phyloP scores from a whole-genome alignment of 2,113 vertebrate genomes.

The Serilophus lunatus region DNA sequence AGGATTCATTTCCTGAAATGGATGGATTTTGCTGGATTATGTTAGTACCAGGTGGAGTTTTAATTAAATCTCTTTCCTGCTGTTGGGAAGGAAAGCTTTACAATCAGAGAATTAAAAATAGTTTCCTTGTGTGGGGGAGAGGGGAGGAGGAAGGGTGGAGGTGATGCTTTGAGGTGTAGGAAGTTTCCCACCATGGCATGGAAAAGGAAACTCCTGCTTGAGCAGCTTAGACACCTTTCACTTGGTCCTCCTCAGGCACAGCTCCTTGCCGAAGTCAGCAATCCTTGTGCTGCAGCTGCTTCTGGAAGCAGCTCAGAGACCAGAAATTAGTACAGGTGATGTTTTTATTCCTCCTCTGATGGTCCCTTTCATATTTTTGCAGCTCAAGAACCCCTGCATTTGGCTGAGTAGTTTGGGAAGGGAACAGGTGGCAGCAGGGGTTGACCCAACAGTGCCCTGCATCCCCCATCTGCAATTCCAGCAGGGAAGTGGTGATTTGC shows the following conservation, averaged over 20 bases:
- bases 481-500: neutral
- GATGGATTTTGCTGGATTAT: conserved; percentile 35
- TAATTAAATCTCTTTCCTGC: conserved; percentile 27
- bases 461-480: neutral
- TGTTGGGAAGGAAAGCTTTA: neutral
- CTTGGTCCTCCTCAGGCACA: neutral
- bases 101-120: neutral
- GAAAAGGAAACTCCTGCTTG: neutral
- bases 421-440: neutral
- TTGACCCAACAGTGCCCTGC: neutral
- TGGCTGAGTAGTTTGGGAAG: neutral
- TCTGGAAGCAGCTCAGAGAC: neutral
- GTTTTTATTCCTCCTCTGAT: neutral
- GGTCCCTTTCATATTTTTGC: neutral
- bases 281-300: neutral
- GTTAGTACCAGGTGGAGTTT: conserved; percentile 2
- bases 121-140: neutral
- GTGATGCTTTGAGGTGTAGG: neutral
- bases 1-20: neutral
- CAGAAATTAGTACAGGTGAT: neutral
- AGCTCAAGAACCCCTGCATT: fast-evolving
- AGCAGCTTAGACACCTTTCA: neutral
- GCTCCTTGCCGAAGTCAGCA: neutral
- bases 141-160: neutral
- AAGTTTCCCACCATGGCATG: neutral